A percentile compares a stretch with the other conserved stretches of the same genome.
Conservation (phyloP, 2,797 vertebrate genomes). For the Phrynocephalus guinanensis region DNA sequence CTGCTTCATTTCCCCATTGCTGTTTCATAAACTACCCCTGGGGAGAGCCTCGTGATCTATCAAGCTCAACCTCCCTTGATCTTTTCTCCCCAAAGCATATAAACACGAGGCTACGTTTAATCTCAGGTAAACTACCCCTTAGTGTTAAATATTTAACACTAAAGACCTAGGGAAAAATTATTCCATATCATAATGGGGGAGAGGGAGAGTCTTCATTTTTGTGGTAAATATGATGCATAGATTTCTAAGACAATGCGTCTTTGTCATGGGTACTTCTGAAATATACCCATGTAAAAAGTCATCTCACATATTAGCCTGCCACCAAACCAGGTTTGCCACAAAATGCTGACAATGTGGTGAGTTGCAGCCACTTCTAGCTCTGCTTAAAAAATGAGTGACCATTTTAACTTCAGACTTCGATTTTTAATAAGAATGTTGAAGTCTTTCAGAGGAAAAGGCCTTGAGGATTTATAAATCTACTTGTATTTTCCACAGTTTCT, state of each 20-base stretch:
- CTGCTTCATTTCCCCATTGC: constrained; percentile 71
- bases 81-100: constrained; percentile 44
- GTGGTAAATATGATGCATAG: background rate
- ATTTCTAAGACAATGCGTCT: constrained; percentile 6
- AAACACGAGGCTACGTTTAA: constrained; percentile 71
- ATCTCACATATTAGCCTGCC: background rate
- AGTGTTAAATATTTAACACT: constrained; percentile 30
- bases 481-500: too few relatives aligned
- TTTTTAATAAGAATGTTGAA: too few relatives aligned
- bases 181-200: accelerated
- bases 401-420: background rate
- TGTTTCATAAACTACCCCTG: constrained; percentile 74
- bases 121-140: constrained; percentile 54
- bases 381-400: background rate
- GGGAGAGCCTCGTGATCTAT: constrained; percentile 74
- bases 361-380: background rate
- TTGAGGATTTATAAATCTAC: too few relatives aligned
- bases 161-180: too few relatives aligned
- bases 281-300: too few relatives aligned
- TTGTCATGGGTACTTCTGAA: background rate
- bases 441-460: too few relatives aligned
- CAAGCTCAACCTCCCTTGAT: constrained; percentile 71
- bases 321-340: background rate
- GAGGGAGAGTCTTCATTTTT: background rate
- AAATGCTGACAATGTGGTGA: background rate